Base-by-base conservation (phyloP, 1,140 invertebrate species). In the Brachionus calyciflorus region DNA sequence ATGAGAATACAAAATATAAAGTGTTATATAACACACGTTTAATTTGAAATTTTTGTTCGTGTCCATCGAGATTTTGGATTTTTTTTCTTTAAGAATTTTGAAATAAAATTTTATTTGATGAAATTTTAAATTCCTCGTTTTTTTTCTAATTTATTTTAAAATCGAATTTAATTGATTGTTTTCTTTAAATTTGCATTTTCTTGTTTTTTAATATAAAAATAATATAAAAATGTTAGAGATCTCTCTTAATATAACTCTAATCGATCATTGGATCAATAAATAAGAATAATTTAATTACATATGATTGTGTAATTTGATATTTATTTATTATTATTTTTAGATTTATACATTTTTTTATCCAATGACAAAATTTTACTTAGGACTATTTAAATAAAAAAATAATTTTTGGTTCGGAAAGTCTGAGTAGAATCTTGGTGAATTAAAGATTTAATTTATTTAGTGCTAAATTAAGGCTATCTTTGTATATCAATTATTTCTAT, bases 271-370 rank as follows among this genome's bases (percentile, higher is more conserved):
- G 21, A 65, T 65, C 60, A 65, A 65, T 65, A 44, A 41, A 65
- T 44, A 37, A 65, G 44, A 19, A 65, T 3, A 37, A 37, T 55
- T 30, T 21, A 14, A 65, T 65, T 65, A 65, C 60, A 65, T 41
- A 44, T 65, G 40, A 65, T 65, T 65, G 40, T 65, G 60, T 65
- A 65, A 65, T 65, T 65, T 65, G 19, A 65, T 41, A 44, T 65
- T 65, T 21, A 19, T 46, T 46, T 46, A 7, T 46, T n/a, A n/a
- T n/a, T n/a, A n/a, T n/a, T n/a, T n/a, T n/a, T n/a, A n/a, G n/a
- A n/a, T n/a, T n/a, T n/a, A n/a, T n/a, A n/a, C n/a, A 14, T 46
- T 3, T 37, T 3, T 37, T 37, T 9, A 9, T 5, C 33, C 33
- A 37, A 37, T 37, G 33, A 37, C n/a, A n/a, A n/a, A n/a, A n/a